phyloP scores from a whole-genome alignment of 2,888 invertebrate species.

The Hydraecia micacea region DNA sequence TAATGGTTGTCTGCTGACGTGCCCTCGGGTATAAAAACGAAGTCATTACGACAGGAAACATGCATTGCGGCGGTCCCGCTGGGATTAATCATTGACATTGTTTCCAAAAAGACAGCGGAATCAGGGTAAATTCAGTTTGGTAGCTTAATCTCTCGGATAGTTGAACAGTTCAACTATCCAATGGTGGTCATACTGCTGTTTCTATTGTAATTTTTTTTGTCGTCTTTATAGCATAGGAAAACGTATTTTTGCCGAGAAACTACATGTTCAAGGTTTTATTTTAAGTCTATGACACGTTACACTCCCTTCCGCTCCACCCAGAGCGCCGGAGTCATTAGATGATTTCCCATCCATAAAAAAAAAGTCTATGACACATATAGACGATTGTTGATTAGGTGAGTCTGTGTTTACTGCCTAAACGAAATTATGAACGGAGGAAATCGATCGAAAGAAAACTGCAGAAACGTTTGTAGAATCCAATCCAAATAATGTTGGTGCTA shows the following conservation, averaged over 20 bases:
- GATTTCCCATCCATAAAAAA: too few relatives aligned
- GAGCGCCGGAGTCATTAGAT: too few relatives aligned
- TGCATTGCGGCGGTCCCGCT: constrained; percentile 24
- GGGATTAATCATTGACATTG: constrained; percentile 26
- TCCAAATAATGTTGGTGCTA: constrained; percentile 24
- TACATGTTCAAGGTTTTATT: background rate
- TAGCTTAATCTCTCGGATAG: background rate
- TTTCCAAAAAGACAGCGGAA: background rate
- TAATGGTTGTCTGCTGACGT: constrained; percentile 32
- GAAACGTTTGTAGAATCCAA: constrained; percentile 12
- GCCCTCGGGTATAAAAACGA: constrained; percentile 24
- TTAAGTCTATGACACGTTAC: too few relatives aligned
- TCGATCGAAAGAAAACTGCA: background rate
- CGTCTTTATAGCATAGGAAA: background rate
- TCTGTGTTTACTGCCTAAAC: background rate
- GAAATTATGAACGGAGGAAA: constrained; percentile 13
- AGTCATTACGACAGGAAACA: constrained; percentile 36
- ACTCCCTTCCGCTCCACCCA: too few relatives aligned
- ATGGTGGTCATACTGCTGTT: background rate
- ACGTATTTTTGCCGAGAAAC: background rate
- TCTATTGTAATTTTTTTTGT: background rate
- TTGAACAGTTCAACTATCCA: background rate
- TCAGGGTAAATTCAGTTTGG: constrained; percentile 5
- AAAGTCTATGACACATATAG: background rate
- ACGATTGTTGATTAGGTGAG: background rate